phyloP scores from a whole-genome alignment of 2,797 vertebrate genomes.

The Syngnathus acus region DNA sequence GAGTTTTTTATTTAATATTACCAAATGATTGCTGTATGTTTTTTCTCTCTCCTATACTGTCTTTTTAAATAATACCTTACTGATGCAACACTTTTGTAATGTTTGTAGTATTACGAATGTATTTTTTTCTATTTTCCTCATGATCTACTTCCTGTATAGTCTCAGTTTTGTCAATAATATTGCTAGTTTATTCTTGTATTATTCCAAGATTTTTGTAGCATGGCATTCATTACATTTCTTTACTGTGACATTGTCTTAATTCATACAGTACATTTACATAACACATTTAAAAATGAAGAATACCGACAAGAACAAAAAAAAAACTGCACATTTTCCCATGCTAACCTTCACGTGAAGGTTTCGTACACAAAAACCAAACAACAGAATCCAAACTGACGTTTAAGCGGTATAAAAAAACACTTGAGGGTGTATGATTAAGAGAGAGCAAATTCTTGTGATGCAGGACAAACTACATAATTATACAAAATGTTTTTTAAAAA shows the following conservation, averaged over 20 bases:
- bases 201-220: neutral
- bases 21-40: no score
- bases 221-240: neutral
- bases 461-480: neutral
- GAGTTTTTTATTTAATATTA: no score
- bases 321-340: neutral
- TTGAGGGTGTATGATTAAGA: neutral
- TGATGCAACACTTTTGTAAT: no score
- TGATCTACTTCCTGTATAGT: neutral
- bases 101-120: neutral
- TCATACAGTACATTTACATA: neutral
- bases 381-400: neutral
- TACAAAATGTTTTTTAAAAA: no score
- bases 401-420: neutral
- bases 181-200: neutral
- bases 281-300: neutral
- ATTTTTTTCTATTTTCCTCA: neutral
- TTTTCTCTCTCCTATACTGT: no score
- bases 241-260: neutral
- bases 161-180: neutral
- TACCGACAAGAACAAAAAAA: neutral
- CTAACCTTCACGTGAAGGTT: neutral
- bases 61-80: no score
- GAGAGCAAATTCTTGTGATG: conserved; percentile 20
- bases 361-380: neutral